A percentile compares a stretch with the other conserved stretches of the same genome.
Conservation (phyloP, 1,140 invertebrate genomes). For the Drosophila neocordata region DNA sequence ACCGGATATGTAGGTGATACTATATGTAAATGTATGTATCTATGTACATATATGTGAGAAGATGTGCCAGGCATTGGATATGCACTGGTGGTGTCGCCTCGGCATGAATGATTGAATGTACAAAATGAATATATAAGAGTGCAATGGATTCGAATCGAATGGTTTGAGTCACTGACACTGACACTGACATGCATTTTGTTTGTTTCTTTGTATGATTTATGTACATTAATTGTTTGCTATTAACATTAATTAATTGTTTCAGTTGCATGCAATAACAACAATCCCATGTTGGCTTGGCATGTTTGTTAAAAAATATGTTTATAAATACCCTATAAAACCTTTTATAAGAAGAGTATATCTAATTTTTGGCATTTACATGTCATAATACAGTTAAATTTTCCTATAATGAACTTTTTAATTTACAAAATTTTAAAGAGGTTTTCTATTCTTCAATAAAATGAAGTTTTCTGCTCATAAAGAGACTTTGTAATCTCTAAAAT, state of each 20-base stretch:
- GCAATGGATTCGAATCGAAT: background rate
- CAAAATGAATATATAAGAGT: background rate
- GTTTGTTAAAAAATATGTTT: no score
- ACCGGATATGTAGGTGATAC: background rate
- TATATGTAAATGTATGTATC: constrained; percentile 1
- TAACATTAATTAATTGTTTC: constrained; percentile 50
- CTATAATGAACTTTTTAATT: no score
- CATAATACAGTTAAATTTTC: no score
- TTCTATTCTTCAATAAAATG: no score
- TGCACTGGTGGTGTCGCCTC: constrained; percentile 21
- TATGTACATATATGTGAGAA: no score
- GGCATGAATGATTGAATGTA: constrained; percentile 11
- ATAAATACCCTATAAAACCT: no score
- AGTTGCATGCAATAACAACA: constrained; percentile 34
- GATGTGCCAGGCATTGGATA: constrained; percentile 10
- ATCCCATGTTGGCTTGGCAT: no score
- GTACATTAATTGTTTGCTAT: constrained; percentile 42
- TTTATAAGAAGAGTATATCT: no score
- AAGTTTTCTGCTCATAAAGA: no score
- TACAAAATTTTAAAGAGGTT: no score
- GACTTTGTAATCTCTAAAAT: no score
- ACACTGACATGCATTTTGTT: constrained; percentile 10
- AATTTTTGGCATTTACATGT: no score
- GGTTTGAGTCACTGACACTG: constrained; percentile 26
- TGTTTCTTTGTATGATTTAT: constrained; percentile 29